Percentiles rank a stretch among this genome's conserved stretches.
Conservation (phyloP, 2,888 invertebrate species). For the Amphipoea lucens region DNA sequence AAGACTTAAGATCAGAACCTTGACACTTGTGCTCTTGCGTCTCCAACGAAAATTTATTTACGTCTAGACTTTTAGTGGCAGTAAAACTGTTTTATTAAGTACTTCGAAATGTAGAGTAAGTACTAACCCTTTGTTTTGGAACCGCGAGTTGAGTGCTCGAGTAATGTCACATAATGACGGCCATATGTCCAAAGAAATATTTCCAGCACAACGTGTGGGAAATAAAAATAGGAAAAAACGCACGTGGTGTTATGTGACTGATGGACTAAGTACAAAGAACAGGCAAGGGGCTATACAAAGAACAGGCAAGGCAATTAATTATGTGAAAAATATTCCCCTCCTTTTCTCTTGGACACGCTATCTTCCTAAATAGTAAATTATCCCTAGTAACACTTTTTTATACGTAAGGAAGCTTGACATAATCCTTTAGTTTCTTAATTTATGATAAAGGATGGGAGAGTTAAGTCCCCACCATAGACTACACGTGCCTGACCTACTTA, state of each 20-base stretch:
- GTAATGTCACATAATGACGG: slow-evolving; percentile 65
- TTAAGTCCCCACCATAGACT: slow-evolving; percentile 37
- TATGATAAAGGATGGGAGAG: slow-evolving; percentile 35
- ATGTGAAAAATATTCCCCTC: slow-evolving; percentile 7
- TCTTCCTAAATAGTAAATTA: slow-evolving; percentile 2
- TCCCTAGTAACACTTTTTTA: slow-evolving; percentile 15
- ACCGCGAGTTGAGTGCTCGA: slow-evolving; percentile 60
- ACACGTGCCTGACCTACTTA: slow-evolving; percentile 64
- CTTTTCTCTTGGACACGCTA: neutral
- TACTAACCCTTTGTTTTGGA: slow-evolving; percentile 51
- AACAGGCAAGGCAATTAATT: slow-evolving; percentile 25
- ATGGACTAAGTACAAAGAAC: slow-evolving; percentile 24
- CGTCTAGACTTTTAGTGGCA: slow-evolving; percentile 25
- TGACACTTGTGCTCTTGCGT: slow-evolving; percentile 18
- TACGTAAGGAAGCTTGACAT: slow-evolving; percentile 12
- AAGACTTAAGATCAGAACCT: slow-evolving; percentile 4
- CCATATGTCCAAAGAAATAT: slow-evolving; percentile 63
- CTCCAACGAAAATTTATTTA: slow-evolving; percentile 34
- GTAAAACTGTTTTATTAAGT: slow-evolving; percentile 36
- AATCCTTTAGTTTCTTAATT: slow-evolving; percentile 44
- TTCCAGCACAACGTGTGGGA: slow-evolving; percentile 67
- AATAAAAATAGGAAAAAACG: slow-evolving; percentile 68
- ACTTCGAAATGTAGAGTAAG: slow-evolving; percentile 26
- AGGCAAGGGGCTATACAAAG: neutral
- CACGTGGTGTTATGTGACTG: slow-evolving; percentile 40